Evolutionary conservation across 1,140 invertebrate genomes (phyloP).

Genomic region (Trichonephila clavipes): DNA sequence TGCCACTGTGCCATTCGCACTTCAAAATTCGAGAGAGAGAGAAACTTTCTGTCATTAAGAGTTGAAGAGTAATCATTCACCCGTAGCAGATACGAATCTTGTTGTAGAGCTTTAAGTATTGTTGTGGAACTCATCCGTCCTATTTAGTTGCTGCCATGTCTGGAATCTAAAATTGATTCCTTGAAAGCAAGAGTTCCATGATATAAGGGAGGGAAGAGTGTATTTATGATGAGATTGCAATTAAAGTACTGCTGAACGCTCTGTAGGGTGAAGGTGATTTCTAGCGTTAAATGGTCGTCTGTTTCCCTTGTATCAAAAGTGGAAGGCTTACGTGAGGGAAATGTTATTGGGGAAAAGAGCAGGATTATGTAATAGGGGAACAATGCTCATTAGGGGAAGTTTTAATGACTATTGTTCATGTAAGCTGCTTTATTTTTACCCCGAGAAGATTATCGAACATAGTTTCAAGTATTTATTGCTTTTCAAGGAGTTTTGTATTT

Average conservation of each 20-base stretch:
- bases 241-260: neutral
- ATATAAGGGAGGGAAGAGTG: neutral
- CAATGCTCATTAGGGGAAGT: too few relatives aligned
- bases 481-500: too few relatives aligned
- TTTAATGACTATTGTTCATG: too few relatives aligned
- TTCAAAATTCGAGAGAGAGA: neutral
- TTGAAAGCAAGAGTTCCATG: neutral
- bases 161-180: slow-evolving; percentile 20
- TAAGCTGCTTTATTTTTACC: too few relatives aligned
- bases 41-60: neutral
- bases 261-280: neutral
- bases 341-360: neutral
- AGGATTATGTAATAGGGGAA: too few relatives aligned
- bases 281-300: slow-evolving; percentile 6
- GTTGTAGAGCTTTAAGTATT: neutral
- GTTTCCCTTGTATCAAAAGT: neutral
- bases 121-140: slow-evolving; percentile 11
- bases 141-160: neutral
- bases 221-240: neutral
- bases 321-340: neutral
- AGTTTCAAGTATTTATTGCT: neutral
- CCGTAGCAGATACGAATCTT: slow-evolving; percentile 11
- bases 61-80: neutral
- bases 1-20: neutral
- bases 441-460: neutral